phyloP scores from a whole-genome alignment of 2,797 vertebrate species.

The Tamandua tetradactyla region DNA sequence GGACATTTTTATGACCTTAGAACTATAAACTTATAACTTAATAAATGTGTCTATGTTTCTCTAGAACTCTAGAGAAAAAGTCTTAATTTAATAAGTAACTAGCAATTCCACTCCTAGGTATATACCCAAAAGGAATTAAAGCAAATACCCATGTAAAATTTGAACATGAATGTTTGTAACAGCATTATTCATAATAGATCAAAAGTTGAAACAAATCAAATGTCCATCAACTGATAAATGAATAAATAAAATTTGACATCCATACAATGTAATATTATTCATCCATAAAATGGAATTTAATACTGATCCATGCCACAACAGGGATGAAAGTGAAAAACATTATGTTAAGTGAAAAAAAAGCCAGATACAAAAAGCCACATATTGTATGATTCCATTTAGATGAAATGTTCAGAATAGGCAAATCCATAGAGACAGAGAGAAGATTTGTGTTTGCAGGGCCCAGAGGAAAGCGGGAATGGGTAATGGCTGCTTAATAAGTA shows the following conservation, averaged over 20 bases:
- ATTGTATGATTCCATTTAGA: background rate
- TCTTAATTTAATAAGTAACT: slow-evolving; percentile 24
- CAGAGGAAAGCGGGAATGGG: background rate
- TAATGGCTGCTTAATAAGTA: background rate
- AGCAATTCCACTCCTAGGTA: background rate
- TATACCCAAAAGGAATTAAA: background rate
- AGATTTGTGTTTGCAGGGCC: background rate
- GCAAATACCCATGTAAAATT: background rate
- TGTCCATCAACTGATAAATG: background rate
- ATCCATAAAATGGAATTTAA: slow-evolving; percentile 1
- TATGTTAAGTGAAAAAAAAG: slow-evolving; percentile 40
- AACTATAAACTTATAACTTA: too few species aligned
- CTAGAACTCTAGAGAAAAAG: background rate
- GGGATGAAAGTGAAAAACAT: background rate
- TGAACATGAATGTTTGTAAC: background rate
- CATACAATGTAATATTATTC: background rate
- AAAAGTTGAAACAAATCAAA: background rate
- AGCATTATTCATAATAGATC: background rate
- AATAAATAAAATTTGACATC: slow-evolving; percentile 16
- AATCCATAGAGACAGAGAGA: background rate
- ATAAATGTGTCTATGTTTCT: background rate
- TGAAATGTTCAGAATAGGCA: background rate
- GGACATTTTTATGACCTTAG: too few species aligned
- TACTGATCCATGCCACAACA: background rate
- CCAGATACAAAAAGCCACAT: background rate